Evolutionary conservation across 2,888 invertebrate genomes (phyloP).

Genomic region (Epinotia ramella): DNA sequence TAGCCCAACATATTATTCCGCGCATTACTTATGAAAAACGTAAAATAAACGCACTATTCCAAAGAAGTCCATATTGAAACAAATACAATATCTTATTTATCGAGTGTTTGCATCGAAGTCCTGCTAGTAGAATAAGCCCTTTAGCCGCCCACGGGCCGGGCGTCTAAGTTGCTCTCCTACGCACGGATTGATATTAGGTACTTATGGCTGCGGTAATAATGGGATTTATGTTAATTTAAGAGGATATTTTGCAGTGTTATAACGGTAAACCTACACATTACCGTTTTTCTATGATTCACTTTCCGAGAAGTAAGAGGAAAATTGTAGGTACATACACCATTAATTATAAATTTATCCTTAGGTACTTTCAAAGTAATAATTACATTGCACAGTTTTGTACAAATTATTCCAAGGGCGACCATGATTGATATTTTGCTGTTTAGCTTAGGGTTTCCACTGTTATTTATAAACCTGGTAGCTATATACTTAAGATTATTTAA

Average conservation of each 20-base stretch:
- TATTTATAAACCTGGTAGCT: no score
- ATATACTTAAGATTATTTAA: no score
- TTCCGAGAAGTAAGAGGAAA: background rate
- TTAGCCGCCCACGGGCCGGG: constrained; percentile 65
- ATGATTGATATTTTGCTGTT: background rate
- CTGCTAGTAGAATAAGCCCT: constrained; percentile 17
- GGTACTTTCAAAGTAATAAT: background rate
- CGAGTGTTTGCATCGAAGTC: constrained; percentile 10
- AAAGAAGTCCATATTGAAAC: background rate
- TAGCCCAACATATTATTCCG: background rate
- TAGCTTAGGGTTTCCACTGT: no score
- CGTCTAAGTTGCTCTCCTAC: constrained; percentile 68
- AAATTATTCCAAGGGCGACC: no score
- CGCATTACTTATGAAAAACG: constrained; percentile 1
- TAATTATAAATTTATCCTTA: constrained; percentile 1
- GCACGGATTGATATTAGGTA: constrained; percentile 24
- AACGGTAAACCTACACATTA: background rate
- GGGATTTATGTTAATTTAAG: constrained; percentile 4
- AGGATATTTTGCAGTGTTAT: constrained; percentile 6
- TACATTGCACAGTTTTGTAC: background rate
- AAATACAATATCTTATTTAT: background rate
- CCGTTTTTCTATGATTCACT: background rate
- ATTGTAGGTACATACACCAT: background rate
- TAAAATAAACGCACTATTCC: background rate
- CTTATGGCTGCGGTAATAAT: constrained; percentile 11